phyloP scores from a whole-genome alignment of 1,140 invertebrate genomes.

The Drosophila cardini region DNA sequence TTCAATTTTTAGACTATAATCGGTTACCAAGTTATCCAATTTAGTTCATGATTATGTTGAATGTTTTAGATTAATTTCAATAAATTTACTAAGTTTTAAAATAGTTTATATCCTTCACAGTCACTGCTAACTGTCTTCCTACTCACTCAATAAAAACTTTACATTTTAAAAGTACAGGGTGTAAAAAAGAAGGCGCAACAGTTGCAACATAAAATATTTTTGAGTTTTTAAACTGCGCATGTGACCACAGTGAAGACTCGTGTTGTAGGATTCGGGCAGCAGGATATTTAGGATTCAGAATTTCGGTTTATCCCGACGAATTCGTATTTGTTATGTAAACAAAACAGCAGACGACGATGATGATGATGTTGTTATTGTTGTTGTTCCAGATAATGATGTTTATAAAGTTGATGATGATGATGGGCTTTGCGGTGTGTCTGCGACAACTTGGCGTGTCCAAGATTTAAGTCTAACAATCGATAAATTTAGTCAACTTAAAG shows the following conservation, averaged over 20 bases:
- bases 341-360: slow-evolving; percentile 21
- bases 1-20: too few relatives aligned
- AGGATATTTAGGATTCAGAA: neutral
- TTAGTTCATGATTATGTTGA: too few relatives aligned
- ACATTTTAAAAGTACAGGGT: neutral
- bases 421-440: slow-evolving; percentile 34
- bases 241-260: slow-evolving; percentile 29
- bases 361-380: neutral
- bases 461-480: slow-evolving; percentile 23
- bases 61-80: too few relatives aligned
- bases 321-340: slow-evolving; percentile 49
- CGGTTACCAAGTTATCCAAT: too few relatives aligned
- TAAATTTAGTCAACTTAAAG: slow-evolving; percentile 32
- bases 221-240: slow-evolving; percentile 30
- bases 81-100: too few relatives aligned
- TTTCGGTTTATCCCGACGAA: neutral
- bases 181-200: slow-evolving; percentile 34
- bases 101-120: too few relatives aligned
- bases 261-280: neutral
- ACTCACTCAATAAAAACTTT: neutral
- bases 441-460: slow-evolving; percentile 7
- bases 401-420: slow-evolving; percentile 7
- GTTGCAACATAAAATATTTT: slow-evolving; percentile 30
- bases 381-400: neutral
- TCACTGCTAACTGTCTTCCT: too few relatives aligned